Evolutionary conservation across 30 jellyfish, hydroid and myxozoan species (phyloP).

Genomic region (Cassiopea xamachana): DNA sequence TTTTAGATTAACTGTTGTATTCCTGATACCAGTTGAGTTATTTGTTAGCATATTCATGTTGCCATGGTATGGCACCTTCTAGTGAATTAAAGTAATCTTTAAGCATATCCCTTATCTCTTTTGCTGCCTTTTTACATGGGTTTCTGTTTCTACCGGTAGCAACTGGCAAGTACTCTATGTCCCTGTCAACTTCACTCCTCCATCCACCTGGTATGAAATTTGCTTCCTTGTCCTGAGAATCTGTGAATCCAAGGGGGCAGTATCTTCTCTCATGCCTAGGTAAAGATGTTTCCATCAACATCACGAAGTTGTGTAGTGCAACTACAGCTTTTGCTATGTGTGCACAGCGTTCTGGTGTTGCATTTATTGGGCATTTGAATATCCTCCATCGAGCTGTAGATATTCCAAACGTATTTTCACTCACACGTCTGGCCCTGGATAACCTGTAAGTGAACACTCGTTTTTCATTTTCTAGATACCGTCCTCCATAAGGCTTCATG

Average conservation of each 20-base stretch:
- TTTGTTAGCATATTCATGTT: constrained; percentile 12
- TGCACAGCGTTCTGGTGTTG: constrained; percentile 60
- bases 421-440: constrained; percentile 69
- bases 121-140: constrained; percentile 52
- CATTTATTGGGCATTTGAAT: constrained; percentile 70
- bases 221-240: constrained; percentile 44
- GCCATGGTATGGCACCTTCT: constrained; percentile 53
- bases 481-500: constrained; percentile 73
- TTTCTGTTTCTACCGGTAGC: constrained; percentile 22
- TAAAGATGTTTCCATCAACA: constrained; percentile 31
- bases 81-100: constrained; percentile 36
- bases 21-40: not conserved
- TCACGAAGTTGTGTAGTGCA: constrained; percentile 71
- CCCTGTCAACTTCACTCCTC: constrained; percentile 40
- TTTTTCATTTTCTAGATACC: constrained; percentile 34
- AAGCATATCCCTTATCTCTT: constrained; percentile 42
- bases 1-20: not conserved
- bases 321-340: constrained; percentile 69
- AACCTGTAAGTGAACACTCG: constrained; percentile 56
- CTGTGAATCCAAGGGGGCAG: constrained; percentile 57
- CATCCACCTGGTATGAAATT: constrained; percentile 56
- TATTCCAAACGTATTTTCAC: constrained; percentile 75
- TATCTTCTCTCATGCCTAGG: constrained; percentile 54
- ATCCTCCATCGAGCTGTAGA: constrained; percentile 75
- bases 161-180: constrained; percentile 14